Percentiles rank a stretch among this genome's conserved stretches.
phyloP scores from a whole-genome alignment of 2,113 vertebrate genomes.

The Stictonetta naevosa region DNA sequence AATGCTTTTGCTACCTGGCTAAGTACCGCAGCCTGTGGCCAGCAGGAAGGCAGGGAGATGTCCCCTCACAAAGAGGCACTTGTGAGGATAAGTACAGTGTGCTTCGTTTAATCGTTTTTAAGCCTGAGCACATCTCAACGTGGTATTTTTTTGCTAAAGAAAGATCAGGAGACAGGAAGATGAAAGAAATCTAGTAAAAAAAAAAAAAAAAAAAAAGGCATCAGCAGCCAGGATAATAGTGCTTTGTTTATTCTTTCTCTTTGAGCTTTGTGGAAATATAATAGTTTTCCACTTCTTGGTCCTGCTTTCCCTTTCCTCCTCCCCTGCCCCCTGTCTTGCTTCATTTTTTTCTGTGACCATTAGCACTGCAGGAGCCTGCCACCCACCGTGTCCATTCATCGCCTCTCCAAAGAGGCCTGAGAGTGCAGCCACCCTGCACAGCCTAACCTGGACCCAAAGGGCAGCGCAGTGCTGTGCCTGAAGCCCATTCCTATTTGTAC shows the following conservation, averaged over 20 bases:
- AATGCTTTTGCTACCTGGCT: background rate
- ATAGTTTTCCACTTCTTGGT: constrained; percentile 49
- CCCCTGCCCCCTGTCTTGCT: background rate
- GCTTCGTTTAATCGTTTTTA: constrained; percentile 1
- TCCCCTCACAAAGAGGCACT: background rate
- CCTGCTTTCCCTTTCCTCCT: constrained; percentile 39
- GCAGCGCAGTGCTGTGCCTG: background rate
- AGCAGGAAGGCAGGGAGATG: background rate
- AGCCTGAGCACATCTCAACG: background rate
- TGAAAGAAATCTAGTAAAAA: background rate
- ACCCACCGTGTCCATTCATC: constrained; percentile 53
- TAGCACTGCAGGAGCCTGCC: constrained; percentile 24
- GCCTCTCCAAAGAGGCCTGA: background rate
- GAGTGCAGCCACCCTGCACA: background rate
- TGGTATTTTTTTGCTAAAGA: background rate
- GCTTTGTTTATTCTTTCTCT: constrained; percentile 53
- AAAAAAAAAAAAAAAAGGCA: rapidly evolving
- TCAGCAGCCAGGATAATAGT: constrained; percentile 18
- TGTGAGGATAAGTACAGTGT: background rate
- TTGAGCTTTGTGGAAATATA: constrained; percentile 36
- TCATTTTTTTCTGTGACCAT: background rate
- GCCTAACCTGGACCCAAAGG: constrained; percentile 31
- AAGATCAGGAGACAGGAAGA: constrained; percentile 13
- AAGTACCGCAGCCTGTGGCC: background rate
- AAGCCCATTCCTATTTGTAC: background rate